These are phyloP conservation scores for Luehdorfia chinensis DNA, from an alignment of 1,140 invertebrate species.

Conservation along the genomic window DNA sequence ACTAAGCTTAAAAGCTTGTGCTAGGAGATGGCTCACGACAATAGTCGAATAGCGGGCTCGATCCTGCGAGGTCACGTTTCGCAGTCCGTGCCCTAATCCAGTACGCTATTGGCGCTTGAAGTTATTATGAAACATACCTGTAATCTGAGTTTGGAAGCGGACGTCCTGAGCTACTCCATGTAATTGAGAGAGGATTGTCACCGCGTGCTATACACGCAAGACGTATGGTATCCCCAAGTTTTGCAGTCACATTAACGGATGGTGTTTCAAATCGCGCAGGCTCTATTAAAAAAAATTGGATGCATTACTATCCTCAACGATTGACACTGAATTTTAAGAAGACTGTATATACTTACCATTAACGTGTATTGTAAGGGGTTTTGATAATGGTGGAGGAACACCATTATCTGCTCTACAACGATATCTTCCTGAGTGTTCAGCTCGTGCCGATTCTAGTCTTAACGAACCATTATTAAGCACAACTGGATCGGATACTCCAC, in stretches of 20 bases:
- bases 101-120: no score
- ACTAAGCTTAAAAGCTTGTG: no score
- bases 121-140: no score
- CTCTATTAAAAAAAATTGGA: conserved; percentile 73
- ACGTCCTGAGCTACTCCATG: conserved; percentile 82
- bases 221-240: conserved; percentile 83
- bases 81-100: no score
- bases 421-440: conserved; percentile 89
- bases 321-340: background rate
- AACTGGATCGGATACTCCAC: conserved; percentile 62
- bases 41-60: no score
- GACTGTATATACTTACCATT: conserved; percentile 79
- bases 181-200: conserved; percentile 88
- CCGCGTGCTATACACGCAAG: conserved; percentile 90
- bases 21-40: no score
- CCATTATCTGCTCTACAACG: conserved; percentile 91
- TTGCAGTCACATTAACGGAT: conserved; percentile 82
- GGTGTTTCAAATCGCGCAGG: conserved; percentile 88
- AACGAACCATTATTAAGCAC: conserved; percentile 84
- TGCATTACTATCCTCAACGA: no score
- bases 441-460: conserved; percentile 82
- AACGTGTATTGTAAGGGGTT: conserved; percentile 87
- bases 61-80: no score
- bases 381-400: conserved; percentile 87
- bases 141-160: conserved; percentile 77